Evolutionary conservation across 2,888 invertebrate genomes (phyloP), one percentile per base, ranked within the genome.

Genomic region (Aelia acuminata): DNA sequence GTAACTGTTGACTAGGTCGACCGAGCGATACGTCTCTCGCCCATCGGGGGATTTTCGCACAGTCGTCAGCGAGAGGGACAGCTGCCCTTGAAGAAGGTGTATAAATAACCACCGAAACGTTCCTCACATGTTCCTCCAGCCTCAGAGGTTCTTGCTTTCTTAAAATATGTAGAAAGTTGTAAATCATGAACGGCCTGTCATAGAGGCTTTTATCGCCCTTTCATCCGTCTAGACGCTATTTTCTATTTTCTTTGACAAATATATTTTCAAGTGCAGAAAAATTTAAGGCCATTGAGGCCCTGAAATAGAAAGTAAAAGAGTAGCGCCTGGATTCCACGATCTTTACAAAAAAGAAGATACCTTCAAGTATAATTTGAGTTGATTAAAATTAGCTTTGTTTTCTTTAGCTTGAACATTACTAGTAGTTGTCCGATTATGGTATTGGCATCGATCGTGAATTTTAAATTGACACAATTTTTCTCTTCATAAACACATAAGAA

Each of bases 81-180:
- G 80, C 80, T 80, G 80, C 80, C 80, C 80, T 80, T 80, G 80
- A 43, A 80, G 43, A 80, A 80, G 80, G 80, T n/a, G n/a, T 80
- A 80, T 35, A 80, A 80, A 80, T 80, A 80, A 80, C 80, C 13
- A 47, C 80, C 80, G 43, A 80, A 80, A 80, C 80, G 80, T 80
- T 39, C 39, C 39, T 20, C 80, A 80, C 43, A 39, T 80, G 80
- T 47, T 39, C 43, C 15, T 47, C 43, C 39, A 47, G 43, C 43
- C 22, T 47, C 43, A 43, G 10, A 80, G 43, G 80, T 43, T 11
- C 80, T 39, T 22, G 13, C n/a, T 43, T 43, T 80, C 43, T 80
- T 80, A 80, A 80, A 80, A 80, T 80, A 80, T 80, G 80, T 80
- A 43, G 39, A 43, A 47, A 80, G 43, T 43, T 39, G 80, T 80